Percentiles rank a stretch among this genome's conserved stretches.
phyloP scores from a whole-genome alignment of 2,797 vertebrate species.

The Chloroceryle amazona region DNA sequence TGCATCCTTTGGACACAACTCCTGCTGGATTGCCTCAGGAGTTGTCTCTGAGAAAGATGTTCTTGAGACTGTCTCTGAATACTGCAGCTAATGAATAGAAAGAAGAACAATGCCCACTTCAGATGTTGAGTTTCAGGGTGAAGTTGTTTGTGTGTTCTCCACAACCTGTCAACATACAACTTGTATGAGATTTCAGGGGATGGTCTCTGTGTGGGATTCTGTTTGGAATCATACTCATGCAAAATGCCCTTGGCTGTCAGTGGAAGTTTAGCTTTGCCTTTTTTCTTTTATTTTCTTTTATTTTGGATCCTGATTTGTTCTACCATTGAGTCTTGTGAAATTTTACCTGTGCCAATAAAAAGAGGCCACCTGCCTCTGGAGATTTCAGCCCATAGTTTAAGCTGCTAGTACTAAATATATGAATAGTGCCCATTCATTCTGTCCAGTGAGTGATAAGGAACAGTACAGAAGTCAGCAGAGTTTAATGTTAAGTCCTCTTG shows the following conservation, averaged over 20 bases:
- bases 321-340: constrained; percentile 32
- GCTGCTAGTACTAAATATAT: neutral
- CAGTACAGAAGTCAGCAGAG: neutral
- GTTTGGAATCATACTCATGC: neutral
- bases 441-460: neutral
- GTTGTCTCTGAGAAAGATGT: neutral
- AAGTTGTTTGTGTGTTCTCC: neutral
- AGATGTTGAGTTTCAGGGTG: too few relatives aligned
- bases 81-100: neutral
- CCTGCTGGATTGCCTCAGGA: neutral
- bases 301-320: constrained; percentile 23
- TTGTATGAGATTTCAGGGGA: neutral
- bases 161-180: neutral
- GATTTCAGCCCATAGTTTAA: neutral
- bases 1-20: neutral
- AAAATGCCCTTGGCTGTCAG: neutral
- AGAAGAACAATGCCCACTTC: neutral
- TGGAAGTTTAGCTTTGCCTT: neutral
- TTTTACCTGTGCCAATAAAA: constrained; percentile 29
- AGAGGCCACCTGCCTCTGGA: neutral
- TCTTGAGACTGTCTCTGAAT: neutral
- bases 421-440: constrained; percentile 45
- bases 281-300: neutral
- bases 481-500: neutral
- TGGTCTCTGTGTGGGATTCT: neutral